Conservation (phyloP, 2,797 vertebrate species). For the Erethizon dorsatum region DNA sequence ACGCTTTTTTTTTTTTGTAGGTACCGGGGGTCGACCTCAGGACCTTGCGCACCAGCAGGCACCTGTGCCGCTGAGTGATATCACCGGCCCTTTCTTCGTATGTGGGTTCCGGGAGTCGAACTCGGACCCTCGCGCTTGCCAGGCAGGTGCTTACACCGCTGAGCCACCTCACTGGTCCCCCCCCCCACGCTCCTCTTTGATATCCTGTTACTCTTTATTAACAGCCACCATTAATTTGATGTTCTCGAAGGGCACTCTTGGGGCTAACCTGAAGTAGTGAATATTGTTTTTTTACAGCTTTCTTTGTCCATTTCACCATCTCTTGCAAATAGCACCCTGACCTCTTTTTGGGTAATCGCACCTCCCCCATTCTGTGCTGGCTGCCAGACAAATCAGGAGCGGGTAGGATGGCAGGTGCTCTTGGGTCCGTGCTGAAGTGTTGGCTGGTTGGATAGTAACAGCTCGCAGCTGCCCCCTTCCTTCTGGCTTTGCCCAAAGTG, state of each 20-base stretch:
- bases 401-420: not conserved
- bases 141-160: no score
- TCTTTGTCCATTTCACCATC: not conserved
- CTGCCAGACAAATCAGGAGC: not conserved
- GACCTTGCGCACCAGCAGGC: no score
- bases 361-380: not conserved
- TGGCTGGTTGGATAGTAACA: not conserved
- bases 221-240: not conserved
- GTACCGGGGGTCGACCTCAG: no score
- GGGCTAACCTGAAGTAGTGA: not conserved
- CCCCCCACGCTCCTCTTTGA: not conserved
- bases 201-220: not conserved
- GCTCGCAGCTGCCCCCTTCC: not conserved
- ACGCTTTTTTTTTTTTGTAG: not conserved
- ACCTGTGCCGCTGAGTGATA: no score
- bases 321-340: not conserved
- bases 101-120: no score
- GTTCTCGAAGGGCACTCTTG: not conserved
- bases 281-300: not conserved
- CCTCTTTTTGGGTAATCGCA: not conserved
- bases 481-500: not conserved
- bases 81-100: no score
- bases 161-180: no score
- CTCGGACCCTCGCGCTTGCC: no score
- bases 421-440: not conserved